These are phyloP conservation scores for Mimas tiliae DNA, from an alignment of 2,888 invertebrate genomes.

Conservation along the genomic window DNA sequence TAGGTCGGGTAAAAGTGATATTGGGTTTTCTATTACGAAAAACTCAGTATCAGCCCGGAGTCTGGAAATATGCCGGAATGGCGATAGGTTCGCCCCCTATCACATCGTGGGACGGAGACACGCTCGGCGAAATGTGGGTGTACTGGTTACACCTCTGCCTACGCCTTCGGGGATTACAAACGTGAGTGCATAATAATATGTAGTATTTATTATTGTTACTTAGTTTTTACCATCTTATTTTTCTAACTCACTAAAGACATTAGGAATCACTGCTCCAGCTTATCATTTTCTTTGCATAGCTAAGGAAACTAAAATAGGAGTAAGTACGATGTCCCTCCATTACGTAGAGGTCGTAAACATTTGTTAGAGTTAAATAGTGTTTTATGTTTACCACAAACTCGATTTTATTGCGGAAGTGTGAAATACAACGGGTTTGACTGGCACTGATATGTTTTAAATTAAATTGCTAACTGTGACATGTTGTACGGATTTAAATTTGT, in stretches of 20 bases:
- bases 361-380: conserved; percentile 22
- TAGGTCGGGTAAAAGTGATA: too few species aligned
- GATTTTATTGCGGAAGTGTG: conserved; percentile 3
- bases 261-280: not conserved
- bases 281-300: conserved; percentile 8
- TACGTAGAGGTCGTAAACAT: conserved; percentile 26
- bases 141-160: too few species aligned
- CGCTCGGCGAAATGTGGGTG: too few species aligned
- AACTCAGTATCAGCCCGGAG: too few species aligned
- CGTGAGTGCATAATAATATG: too few species aligned
- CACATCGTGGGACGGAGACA: too few species aligned
- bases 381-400: conserved; percentile 3
- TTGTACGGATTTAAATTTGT: not conserved
- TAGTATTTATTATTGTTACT: too few species aligned
- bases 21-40: too few species aligned
- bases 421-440: conserved; percentile 4
- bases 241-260: not conserved
- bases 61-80: too few species aligned
- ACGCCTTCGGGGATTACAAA: too few species aligned
- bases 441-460: conserved; percentile 11
- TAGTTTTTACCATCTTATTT: too few species aligned
- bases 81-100: too few species aligned
- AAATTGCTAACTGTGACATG: not conserved
- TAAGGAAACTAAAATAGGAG: not conserved
- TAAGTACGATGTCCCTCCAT: conserved; percentile 14